Evolutionary conservation across 2,888 invertebrate species (phyloP).

Genomic region (Oligia fasciuncula): DNA sequence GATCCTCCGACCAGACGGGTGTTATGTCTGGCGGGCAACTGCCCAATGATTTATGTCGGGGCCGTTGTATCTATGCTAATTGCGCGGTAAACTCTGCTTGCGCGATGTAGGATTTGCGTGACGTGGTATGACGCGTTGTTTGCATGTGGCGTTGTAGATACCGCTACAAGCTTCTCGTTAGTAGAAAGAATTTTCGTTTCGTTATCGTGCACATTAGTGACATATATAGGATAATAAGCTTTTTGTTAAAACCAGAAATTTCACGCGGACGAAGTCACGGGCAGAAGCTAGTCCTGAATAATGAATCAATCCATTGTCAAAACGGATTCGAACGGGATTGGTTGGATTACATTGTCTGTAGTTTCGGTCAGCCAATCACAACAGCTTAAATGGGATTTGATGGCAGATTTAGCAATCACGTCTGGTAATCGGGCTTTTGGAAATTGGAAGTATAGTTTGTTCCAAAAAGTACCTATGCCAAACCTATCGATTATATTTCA

Average conservation of each 20-base stretch:
- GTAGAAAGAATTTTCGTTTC: too few relatives aligned
- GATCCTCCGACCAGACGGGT: too few relatives aligned
- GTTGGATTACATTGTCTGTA: slow-evolving; percentile 16
- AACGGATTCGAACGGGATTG: slow-evolving; percentile 22
- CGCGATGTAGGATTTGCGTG: too few relatives aligned
- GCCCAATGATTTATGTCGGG: too few relatives aligned
- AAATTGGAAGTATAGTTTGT: not conserved
- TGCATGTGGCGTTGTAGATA: too few relatives aligned
- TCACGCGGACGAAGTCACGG: not conserved
- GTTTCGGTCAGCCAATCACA: slow-evolving; percentile 25
- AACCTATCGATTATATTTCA: slow-evolving; percentile 1
- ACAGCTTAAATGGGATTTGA: slow-evolving; percentile 31
- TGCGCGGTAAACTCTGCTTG: too few relatives aligned
- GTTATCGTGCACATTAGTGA: too few relatives aligned
- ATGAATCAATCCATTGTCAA: not conserved
- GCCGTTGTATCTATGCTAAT: too few relatives aligned
- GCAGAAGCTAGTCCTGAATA: not conserved
- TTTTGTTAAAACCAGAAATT: not conserved
- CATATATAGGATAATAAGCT: not conserved
- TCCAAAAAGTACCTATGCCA: not conserved
- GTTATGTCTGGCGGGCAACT: too few relatives aligned
- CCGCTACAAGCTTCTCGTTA: too few relatives aligned
- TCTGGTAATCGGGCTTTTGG: not conserved
- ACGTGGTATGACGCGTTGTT: too few relatives aligned
- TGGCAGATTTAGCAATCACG: slow-evolving; percentile 1